phyloP scores from a whole-genome alignment of 2,113 vertebrate genomes.

The Ploceus nigricollis region DNA sequence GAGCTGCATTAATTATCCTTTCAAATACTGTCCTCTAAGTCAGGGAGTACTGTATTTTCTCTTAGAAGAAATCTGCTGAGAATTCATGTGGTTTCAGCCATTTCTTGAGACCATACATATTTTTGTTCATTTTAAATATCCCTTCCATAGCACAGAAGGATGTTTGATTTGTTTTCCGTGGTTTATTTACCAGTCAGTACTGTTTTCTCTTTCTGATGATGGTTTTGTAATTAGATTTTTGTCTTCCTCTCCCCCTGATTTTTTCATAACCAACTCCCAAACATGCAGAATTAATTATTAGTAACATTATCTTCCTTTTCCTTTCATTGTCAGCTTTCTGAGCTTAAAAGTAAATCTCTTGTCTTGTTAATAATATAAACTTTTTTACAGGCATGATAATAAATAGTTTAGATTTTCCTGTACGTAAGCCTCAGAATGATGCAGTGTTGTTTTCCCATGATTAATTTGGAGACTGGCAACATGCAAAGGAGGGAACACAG shows the following conservation, averaged over 20 bases:
- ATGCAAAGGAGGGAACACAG: rapidly evolving
- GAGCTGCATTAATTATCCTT: neutral
- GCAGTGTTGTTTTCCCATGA: neutral
- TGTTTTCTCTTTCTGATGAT: neutral
- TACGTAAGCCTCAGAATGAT: neutral
- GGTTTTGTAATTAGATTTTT: neutral
- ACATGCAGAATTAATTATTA: neutral
- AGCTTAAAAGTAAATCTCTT: neutral
- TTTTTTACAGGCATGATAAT: neutral
- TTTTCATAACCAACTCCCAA: neutral
- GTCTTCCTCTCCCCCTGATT: neutral
- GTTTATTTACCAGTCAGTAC: neutral
- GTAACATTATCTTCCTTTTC: neutral
- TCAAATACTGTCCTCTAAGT: neutral
- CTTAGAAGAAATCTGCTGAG: neutral
- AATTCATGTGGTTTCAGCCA: neutral
- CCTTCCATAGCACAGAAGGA: neutral
- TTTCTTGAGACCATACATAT: neutral
- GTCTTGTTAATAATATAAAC: neutral
- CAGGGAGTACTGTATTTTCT: neutral
- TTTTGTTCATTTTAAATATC: neutral
- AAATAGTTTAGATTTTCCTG: neutral
- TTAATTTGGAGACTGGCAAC: neutral
- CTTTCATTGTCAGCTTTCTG: neutral
- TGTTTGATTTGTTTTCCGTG: neutral